Evolutionary conservation across 2,888 invertebrate species (phyloP).

Genomic region (Holacanthella duospinosa): DNA sequence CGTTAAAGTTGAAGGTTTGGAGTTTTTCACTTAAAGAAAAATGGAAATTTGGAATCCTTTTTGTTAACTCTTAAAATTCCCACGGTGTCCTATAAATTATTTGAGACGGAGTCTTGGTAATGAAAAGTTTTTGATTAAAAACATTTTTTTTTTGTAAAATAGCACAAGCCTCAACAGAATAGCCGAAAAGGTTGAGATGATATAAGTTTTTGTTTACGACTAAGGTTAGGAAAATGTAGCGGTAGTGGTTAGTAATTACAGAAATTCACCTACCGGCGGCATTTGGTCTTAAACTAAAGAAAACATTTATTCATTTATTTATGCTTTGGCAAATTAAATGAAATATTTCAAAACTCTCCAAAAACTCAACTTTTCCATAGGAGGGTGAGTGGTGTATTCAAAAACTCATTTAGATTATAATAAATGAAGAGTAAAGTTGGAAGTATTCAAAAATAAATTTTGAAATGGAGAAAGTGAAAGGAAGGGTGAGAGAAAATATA

Average conservation of each 20-base stretch:
- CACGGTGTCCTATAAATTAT: too few species aligned
- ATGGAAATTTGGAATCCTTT: too few species aligned
- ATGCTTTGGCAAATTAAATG: neutral
- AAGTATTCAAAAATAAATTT: neutral
- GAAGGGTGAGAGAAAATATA: neutral
- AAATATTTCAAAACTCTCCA: neutral
- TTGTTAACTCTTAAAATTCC: too few species aligned
- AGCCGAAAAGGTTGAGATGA: too few species aligned
- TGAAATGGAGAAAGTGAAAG: neutral
- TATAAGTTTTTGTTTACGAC: too few species aligned
- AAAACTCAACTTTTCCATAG: neutral
- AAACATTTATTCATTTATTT: neutral
- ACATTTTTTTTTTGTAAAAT: too few species aligned
- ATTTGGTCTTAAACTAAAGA: neutral
- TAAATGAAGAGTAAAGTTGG: neutral
- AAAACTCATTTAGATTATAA: neutral
- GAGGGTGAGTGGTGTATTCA: neutral
- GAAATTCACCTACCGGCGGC: neutral
- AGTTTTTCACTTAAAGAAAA: too few species aligned
- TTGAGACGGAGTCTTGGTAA: too few species aligned
- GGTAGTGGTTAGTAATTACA: neutral
- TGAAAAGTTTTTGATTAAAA: too few species aligned
- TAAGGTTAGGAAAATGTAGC: too few species aligned
- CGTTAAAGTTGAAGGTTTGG: too few species aligned
- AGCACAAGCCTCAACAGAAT: too few species aligned